These are phyloP conservation scores for Tenualosa thibaudeaui DNA, from an alignment of 2,797 vertebrate genomes.

Conservation along the genomic window DNA sequence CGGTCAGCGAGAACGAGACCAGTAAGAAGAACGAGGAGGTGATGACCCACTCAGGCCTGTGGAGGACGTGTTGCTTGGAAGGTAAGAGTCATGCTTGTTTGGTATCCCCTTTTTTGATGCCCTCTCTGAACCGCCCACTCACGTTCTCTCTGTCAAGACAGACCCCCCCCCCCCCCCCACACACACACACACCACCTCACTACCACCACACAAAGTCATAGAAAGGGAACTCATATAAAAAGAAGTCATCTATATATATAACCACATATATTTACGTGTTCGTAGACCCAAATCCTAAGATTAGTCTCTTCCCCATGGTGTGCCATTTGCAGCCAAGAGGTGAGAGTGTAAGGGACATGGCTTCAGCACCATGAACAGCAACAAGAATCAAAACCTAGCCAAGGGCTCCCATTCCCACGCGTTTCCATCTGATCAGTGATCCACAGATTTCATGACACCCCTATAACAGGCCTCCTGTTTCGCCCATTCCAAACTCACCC, in stretches of 20 bases:
- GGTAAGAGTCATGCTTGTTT: constrained; percentile 71
- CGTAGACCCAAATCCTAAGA: background rate
- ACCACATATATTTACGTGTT: background rate
- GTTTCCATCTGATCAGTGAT: background rate
- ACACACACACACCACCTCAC: constrained; percentile 12
- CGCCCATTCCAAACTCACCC: background rate
- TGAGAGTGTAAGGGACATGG: background rate
- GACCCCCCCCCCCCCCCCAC: background rate
- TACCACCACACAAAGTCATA: no score
- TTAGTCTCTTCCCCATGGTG: background rate
- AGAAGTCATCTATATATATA: background rate
- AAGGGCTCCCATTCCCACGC: background rate
- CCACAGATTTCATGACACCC: constrained; percentile 13
- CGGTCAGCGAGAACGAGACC: constrained; percentile 96
- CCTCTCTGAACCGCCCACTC: constrained; percentile 20
- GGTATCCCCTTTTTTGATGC: constrained; percentile 19
- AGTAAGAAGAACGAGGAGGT: constrained; percentile 99
- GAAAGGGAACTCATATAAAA: no score
- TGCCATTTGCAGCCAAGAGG: background rate
- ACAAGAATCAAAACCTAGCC: background rate
- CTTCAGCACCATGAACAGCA: constrained; percentile 7
- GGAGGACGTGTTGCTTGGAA: constrained; percentile 99
- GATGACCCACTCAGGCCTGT: constrained; percentile 99
- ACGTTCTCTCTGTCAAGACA: constrained; percentile 38
- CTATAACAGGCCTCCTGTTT: background rate